phyloP scores from a whole-genome alignment of 2,113 vertebrate genomes.

The Oncorhynchus gorbuscha region DNA sequence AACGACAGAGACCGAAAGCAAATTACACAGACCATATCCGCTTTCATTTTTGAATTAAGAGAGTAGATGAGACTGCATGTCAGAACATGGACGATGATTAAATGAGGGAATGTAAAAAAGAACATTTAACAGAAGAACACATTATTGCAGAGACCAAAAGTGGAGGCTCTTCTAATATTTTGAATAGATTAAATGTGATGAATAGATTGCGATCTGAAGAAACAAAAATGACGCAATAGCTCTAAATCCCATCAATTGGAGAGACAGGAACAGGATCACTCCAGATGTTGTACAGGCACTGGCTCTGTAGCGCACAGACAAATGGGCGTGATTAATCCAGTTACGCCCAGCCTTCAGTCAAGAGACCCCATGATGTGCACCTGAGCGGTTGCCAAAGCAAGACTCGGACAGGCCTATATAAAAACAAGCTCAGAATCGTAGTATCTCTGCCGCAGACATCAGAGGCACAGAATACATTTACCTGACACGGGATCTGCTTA shows the following conservation, averaged over 20 bases:
- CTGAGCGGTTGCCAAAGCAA: slow-evolving; percentile 81
- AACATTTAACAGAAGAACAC: not conserved
- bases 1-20: slow-evolving; percentile 16
- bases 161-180: not conserved
- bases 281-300: not conserved
- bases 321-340: slow-evolving; percentile 38
- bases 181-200: not conserved
- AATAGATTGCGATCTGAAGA: not conserved
- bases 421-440: slow-evolving; percentile 56
- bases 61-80: slow-evolving; percentile 19
- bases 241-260: slow-evolving; percentile 32
- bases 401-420: slow-evolving; percentile 77
- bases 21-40: slow-evolving; percentile 30
- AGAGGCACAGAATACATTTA: not conserved
- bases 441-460: slow-evolving; percentile 17
- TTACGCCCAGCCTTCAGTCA: slow-evolving; percentile 66
- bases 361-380: slow-evolving; percentile 79
- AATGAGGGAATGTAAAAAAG: not conserved
- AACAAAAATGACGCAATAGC: slow-evolving; percentile 1
- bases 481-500: not conserved
- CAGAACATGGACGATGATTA: not conserved
- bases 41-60: slow-evolving; percentile 39
- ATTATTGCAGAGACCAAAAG: not conserved
- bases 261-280: not conserved
- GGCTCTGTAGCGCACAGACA: not conserved